A percentile compares a stretch with the other conserved stretches of the same genome.
Evolutionary conservation across 2,797 vertebrate genomes (phyloP).

Genomic region (Threskiornis aethiopicus): DNA sequence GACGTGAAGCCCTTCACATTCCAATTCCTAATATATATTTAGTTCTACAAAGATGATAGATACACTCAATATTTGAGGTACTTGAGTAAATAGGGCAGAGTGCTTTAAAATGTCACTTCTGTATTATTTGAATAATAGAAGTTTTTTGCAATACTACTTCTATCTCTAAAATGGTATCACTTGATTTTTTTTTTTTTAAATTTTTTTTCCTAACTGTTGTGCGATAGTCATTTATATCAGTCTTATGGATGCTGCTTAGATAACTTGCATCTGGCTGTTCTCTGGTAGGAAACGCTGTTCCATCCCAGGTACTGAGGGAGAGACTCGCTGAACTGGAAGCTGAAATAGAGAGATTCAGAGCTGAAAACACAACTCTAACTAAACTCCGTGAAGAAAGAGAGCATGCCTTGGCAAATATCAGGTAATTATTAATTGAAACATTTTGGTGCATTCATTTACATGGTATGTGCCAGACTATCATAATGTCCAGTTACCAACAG

Average conservation of each 20-base stretch:
- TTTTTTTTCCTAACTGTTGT: background rate
- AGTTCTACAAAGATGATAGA: background rate
- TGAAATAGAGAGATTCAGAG: conserved; percentile 92
- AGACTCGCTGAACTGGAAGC: conserved; percentile 87
- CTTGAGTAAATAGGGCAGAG: background rate
- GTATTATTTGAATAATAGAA: background rate
- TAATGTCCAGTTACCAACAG: background rate
- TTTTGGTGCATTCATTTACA: background rate
- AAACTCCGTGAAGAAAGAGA: conserved; percentile 87
- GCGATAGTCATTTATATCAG: background rate
- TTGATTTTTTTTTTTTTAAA: background rate
- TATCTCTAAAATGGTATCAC: background rate
- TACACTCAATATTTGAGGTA: background rate
- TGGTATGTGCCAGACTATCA: background rate
- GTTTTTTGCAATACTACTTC: background rate
- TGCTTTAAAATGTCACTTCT: background rate
- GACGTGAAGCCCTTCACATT: background rate
- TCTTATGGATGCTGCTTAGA: background rate
- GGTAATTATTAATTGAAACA: conserved; percentile 70
- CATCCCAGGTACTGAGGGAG: conserved; percentile 86
- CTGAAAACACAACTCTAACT: conserved; percentile 84
- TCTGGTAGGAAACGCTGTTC: conserved; percentile 68
- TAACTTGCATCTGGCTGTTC: background rate
- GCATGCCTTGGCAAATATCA: conserved; percentile 79
- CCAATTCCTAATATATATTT: background rate